These are phyloP conservation scores for Tachycineta bicolor DNA, from an alignment of 2,113 vertebrate genomes.

Conservation along the genomic window DNA sequence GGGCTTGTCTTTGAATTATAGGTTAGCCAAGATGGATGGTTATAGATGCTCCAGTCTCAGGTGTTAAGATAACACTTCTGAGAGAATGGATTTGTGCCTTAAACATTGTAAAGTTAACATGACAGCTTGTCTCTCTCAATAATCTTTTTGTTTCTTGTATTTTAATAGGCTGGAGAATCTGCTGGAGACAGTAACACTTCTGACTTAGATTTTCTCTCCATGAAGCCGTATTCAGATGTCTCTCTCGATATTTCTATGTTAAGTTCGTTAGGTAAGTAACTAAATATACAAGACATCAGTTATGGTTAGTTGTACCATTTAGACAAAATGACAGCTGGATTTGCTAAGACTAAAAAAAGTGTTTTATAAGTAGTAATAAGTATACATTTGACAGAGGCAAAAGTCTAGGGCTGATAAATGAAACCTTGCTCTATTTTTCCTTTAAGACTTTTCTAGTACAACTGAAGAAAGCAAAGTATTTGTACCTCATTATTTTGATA, in stretches of 20 bases:
- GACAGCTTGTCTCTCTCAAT: not conserved
- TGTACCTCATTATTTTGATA: not conserved
- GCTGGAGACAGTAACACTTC: constrained; percentile 79
- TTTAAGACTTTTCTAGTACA: not conserved
- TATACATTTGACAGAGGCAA: not conserved
- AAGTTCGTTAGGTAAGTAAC: constrained; percentile 85
- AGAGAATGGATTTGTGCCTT: not conserved
- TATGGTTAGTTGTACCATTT: not conserved
- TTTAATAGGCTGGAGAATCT: constrained; percentile 80
- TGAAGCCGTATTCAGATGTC: constrained; percentile 90
- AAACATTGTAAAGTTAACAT: not conserved
- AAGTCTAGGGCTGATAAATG: not conserved
- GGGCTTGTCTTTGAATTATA: not conserved
- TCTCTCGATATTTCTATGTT: constrained; percentile 93
- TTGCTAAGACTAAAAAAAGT: not conserved
- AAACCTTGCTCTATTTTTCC: not conserved
- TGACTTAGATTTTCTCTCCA: constrained; percentile 90
- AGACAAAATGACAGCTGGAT: not conserved
- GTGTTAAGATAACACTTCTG: not conserved
- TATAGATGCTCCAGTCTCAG: not conserved
- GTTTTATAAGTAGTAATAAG: not conserved
- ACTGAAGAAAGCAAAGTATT: not conserved
- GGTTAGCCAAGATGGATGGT: not conserved
- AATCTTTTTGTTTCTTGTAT: not conserved
- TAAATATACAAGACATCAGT: not conserved